Evolutionary conservation across 2,888 invertebrate species (phyloP).

Genomic region (Aelia acuminata): DNA sequence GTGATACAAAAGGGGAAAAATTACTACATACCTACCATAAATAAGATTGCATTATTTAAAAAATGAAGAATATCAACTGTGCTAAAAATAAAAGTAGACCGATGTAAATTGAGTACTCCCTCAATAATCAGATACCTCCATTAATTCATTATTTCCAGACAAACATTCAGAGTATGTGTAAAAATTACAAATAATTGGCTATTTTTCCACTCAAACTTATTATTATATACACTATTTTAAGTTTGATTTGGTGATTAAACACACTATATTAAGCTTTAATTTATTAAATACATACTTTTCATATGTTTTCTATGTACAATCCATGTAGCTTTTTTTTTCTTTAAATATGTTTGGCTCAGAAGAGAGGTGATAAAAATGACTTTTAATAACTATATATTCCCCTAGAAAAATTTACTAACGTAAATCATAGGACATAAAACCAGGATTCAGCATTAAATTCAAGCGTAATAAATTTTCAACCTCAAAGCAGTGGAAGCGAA

Average conservation of each 20-base stretch:
- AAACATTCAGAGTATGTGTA: not conserved
- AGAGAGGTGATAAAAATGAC: not conserved
- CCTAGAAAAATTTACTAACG: not conserved
- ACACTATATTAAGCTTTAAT: too few relatives aligned
- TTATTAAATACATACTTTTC: too few relatives aligned
- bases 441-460: not conserved
- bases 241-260: too few relatives aligned
- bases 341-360: not conserved
- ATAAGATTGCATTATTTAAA: not conserved
- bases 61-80: not conserved
- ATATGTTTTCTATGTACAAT: too few relatives aligned
- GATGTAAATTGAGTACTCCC: not conserved
- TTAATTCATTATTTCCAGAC: not conserved
- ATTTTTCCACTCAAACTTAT: not conserved
- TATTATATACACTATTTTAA: not conserved
- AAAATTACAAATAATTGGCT: not conserved
- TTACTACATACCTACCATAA: not conserved
- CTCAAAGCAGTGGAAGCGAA: not conserved
- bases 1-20: not conserved
- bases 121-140: not conserved
- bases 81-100: not conserved
- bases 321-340: not conserved
- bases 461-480: not conserved
- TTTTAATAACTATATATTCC: not conserved
- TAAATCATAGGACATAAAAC: not conserved